Evolutionary conservation across 2,888 invertebrate genomes (phyloP).

Genomic region (Caenorhabditis wallacei): DNA sequence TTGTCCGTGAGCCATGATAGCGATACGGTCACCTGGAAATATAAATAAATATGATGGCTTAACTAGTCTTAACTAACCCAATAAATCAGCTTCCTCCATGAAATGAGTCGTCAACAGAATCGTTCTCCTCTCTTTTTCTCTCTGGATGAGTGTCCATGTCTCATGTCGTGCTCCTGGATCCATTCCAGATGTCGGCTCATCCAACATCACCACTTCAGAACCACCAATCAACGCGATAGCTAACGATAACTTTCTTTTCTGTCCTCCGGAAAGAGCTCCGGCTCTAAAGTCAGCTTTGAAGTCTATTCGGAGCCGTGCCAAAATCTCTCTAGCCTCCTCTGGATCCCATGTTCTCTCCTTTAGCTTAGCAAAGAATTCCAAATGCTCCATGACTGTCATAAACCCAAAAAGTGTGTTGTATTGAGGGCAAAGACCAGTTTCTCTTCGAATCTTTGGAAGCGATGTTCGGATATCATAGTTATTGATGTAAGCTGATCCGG

Average conservation of each 20-base stretch:
- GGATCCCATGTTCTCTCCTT: slow-evolving; percentile 84
- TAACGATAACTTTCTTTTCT: slow-evolving; percentile 89
- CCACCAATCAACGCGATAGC: slow-evolving; percentile 89
- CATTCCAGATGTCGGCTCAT: slow-evolving; percentile 84
- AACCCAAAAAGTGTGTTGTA: slow-evolving; percentile 92
- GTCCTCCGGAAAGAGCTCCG: slow-evolving; percentile 87
- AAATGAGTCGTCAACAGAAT: slow-evolving; percentile 91
- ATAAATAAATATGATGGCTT: too few relatives aligned
- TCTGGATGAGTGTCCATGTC: slow-evolving; percentile 89
- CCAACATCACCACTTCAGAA: slow-evolving; percentile 85
- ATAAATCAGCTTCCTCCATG: slow-evolving; percentile 92
- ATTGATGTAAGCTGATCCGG: slow-evolving; percentile 77
- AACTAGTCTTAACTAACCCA: slow-evolving; percentile 8
- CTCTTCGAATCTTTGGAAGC: slow-evolving; percentile 83
- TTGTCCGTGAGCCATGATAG: slow-evolving; percentile 91
- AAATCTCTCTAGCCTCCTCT: slow-evolving; percentile 87
- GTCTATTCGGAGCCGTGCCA: slow-evolving; percentile 86
- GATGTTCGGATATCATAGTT: slow-evolving; percentile 86
- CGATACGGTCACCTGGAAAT: slow-evolving; percentile 90
- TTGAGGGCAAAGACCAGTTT: slow-evolving; percentile 92
- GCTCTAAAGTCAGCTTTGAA: slow-evolving; percentile 66
- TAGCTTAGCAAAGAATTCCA: slow-evolving; percentile 89
- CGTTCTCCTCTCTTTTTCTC: slow-evolving; percentile 86
- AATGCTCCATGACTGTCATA: slow-evolving; percentile 90
- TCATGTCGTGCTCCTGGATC: slow-evolving; percentile 86